Evolutionary conservation across 1,140 invertebrate genomes (phyloP).

Genomic region (Stegodyphus mimosarum): DNA sequence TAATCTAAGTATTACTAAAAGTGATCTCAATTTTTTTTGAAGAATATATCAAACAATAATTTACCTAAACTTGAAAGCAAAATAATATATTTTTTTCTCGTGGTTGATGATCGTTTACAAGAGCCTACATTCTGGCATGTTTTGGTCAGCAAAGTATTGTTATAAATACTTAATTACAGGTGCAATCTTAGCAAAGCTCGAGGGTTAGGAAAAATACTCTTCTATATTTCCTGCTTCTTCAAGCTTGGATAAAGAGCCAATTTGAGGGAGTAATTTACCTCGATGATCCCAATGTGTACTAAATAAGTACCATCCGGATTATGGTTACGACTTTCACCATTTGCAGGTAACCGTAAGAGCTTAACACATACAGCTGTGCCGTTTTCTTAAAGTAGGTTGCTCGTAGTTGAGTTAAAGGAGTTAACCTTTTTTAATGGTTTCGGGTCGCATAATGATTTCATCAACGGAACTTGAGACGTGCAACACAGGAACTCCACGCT

Average conservation of each 20-base stretch:
- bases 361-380: neutral
- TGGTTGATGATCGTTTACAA: too few species aligned
- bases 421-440: constrained; percentile 52
- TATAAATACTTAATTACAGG: too few species aligned
- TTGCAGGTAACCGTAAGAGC: neutral
- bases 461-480: constrained; percentile 28
- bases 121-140: too few species aligned
- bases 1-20: too few species aligned
- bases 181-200: too few species aligned
- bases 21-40: too few species aligned
- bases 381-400: constrained; percentile 42
- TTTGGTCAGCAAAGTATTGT: too few species aligned
- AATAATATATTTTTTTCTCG: too few species aligned
- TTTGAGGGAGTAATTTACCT: neutral
- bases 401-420: constrained; percentile 1
- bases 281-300: neutral
- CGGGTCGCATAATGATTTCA: constrained; percentile 43
- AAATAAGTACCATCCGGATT: neutral
- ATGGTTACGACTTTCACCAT: neutral
- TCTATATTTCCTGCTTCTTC: neutral
- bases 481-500: constrained; percentile 45
- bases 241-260: neutral
- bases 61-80: too few species aligned
- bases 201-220: neutral
- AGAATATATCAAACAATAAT: too few species aligned